Evolutionary conservation across 92 coral and sea anemone genomes (phyloP), one percentile per base, ranked within the genome.

Genomic region (Diadumene lineata): DNA sequence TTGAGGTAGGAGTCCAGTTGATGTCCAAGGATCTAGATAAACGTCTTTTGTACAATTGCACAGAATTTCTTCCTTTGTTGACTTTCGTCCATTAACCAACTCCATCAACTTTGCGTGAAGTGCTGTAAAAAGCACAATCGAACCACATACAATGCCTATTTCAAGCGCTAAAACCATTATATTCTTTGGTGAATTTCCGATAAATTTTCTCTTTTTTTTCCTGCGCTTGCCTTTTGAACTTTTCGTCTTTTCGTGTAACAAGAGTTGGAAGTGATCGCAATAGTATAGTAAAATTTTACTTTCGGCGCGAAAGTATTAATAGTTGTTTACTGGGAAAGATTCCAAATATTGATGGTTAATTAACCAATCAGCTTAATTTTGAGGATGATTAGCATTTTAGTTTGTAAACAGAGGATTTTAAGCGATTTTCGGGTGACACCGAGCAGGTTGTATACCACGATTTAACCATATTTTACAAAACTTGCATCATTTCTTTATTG

Each of bases 1-100:
- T n/a, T n/a, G n/a, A n/a, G 89, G 85, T 25, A 80, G 76, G 18
- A 82, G 55, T 9, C 85, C 85, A 3, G 85, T 80, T n/a, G 85
- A 79, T 11, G 85, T 85, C 89, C 89, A 85, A 32, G 89, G 89
- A 18, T 85, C 89, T 34, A 85, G 74, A 68, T 79, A 82, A 48
- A 28, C 18, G 26, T 85, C 75, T 46, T 38, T 38, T 38, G 48
- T 38, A 21, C 58, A 21, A 53, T 77, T 72, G n/a, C 63, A 34
- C 22, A 74, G 74, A 11, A 62, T 74, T 9, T 72, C 75, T 53
- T 73, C 69, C 24, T 46, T 69, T 3, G 65, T 62, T 27, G 64
- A 68, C 34, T 80, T 78, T 28, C 60, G 66, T 33, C 64, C 61
- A 10, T 25, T 56, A 11, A 79, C 78, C 30, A 85, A 38, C 78